Evolutionary conservation across 2,888 invertebrate species (phyloP).

Genomic region (Volucella bombylans): DNA sequence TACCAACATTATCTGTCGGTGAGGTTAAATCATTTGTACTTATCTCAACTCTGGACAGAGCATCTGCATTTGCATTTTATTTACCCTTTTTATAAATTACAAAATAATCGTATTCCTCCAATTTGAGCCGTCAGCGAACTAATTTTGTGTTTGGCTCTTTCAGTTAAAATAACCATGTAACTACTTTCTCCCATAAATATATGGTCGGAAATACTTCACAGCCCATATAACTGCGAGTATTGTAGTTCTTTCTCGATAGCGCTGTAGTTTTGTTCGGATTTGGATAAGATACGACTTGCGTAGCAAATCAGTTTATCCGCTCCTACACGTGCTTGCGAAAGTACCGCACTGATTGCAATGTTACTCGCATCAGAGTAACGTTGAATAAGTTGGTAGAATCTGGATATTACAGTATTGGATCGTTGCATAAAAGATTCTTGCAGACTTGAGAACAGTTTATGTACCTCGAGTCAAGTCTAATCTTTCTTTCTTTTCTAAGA

Average conservation of each 20-base stretch:
- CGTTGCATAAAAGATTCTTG: slow-evolving; percentile 48
- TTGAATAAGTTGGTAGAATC: slow-evolving; percentile 33
- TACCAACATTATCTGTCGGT: background rate
- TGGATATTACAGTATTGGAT: slow-evolving; percentile 51
- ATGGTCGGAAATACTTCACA: slow-evolving; percentile 78
- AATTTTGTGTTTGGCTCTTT: slow-evolving; percentile 80
- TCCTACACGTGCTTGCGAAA: slow-evolving; percentile 53
- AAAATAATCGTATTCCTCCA: slow-evolving; percentile 76
- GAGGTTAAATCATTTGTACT: background rate
- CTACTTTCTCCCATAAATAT: slow-evolving; percentile 62
- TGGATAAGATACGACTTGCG: slow-evolving; percentile 75
- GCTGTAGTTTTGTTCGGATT: slow-evolving; percentile 75
- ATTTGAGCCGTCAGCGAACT: slow-evolving; percentile 78
- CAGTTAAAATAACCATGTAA: slow-evolving; percentile 52
- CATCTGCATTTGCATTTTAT: slow-evolving; percentile 60
- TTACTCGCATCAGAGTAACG: slow-evolving; percentile 56
- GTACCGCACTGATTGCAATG: no score
- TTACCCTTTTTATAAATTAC: slow-evolving; percentile 24
- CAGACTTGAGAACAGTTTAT: slow-evolving; percentile 39
- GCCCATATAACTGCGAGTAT: slow-evolving; percentile 76
- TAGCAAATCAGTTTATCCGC: slow-evolving; percentile 74
- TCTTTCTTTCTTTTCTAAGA: slow-evolving; percentile 36
- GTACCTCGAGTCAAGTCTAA: slow-evolving; percentile 16
- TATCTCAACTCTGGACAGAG: slow-evolving; percentile 35
- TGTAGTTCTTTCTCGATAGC: slow-evolving; percentile 78